Conservation (phyloP, 2,888 invertebrate species). For the Limulus polyphemus region DNA sequence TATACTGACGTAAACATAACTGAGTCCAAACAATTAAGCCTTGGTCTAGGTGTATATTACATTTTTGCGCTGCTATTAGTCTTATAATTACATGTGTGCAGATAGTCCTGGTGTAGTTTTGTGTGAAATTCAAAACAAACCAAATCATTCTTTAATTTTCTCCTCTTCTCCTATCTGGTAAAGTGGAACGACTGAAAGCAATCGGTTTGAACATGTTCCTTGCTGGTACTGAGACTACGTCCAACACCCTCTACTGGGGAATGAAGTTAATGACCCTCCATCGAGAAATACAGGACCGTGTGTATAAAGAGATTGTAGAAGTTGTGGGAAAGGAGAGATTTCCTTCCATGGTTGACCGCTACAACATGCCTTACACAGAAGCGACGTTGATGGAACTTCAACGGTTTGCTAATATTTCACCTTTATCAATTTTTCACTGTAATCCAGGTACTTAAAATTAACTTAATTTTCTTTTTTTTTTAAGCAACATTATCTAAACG, state of each 20-base stretch:
- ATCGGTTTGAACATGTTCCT: slow-evolving; percentile 1
- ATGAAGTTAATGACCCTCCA: neutral
- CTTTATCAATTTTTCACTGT: slow-evolving; percentile 3
- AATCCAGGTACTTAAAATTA: neutral
- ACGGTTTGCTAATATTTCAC: slow-evolving; percentile 1
- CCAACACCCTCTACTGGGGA: slow-evolving; percentile 1
- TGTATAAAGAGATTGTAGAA: slow-evolving; percentile 2
- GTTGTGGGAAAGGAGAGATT: slow-evolving; percentile 1
- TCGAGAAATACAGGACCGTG: neutral
- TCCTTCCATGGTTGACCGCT: neutral
- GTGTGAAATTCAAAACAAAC: too few relatives aligned
- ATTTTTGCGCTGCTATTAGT: too few relatives aligned
- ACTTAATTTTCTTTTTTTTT: too few relatives aligned
- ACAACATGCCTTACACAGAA: slow-evolving; percentile 3
- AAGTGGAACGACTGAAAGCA: slow-evolving; percentile 1
- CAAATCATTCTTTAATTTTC: too few relatives aligned
- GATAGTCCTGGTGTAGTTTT: too few relatives aligned
- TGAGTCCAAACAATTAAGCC: too few relatives aligned
- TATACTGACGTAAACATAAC: too few relatives aligned
- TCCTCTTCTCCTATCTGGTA: too few relatives aligned
- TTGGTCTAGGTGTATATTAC: too few relatives aligned
- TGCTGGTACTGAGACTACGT: slow-evolving; percentile 4
- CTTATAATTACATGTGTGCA: too few relatives aligned
- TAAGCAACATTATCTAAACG: too few relatives aligned
- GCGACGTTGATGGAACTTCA: slow-evolving; percentile 4